Conservation (phyloP, 2,797 vertebrate species). For the Hypotaenidia philippensis region DNA sequence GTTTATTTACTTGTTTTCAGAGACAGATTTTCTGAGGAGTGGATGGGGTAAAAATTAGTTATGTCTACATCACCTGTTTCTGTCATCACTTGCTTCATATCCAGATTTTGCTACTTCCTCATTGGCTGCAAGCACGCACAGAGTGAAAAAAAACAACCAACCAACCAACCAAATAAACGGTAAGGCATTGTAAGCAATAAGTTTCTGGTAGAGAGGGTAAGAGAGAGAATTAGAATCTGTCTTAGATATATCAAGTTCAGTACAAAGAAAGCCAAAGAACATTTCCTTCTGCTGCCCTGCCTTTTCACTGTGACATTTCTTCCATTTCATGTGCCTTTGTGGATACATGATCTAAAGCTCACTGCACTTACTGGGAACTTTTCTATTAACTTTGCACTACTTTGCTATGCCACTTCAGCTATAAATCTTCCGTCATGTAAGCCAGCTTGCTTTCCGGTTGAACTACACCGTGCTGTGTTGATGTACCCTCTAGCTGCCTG, state of each 20-base stretch:
- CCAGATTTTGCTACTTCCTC: background rate
- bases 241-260: background rate
- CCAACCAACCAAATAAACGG: background rate
- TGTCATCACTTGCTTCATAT: background rate
- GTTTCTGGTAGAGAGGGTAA: background rate
- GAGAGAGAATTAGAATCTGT: background rate
- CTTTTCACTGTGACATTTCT: background rate
- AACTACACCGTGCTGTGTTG: fast-evolving
- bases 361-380: background rate
- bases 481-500: background rate
- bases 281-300: background rate
- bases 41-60: fast-evolving
- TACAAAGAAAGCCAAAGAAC: background rate
- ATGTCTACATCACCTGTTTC: background rate
- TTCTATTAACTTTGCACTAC: background rate
- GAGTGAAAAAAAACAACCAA: background rate
- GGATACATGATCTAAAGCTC: background rate
- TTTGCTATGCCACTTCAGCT: background rate
- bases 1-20: background rate
- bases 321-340: background rate
- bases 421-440: background rate
- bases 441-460: background rate
- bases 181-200: background rate
- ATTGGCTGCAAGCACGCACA: background rate
- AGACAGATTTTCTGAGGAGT: background rate